Percentiles rank a stretch among this genome's conserved stretches.
phyloP scores from a whole-genome alignment of 2,888 invertebrate species.

The Ophion slaviceki region DNA sequence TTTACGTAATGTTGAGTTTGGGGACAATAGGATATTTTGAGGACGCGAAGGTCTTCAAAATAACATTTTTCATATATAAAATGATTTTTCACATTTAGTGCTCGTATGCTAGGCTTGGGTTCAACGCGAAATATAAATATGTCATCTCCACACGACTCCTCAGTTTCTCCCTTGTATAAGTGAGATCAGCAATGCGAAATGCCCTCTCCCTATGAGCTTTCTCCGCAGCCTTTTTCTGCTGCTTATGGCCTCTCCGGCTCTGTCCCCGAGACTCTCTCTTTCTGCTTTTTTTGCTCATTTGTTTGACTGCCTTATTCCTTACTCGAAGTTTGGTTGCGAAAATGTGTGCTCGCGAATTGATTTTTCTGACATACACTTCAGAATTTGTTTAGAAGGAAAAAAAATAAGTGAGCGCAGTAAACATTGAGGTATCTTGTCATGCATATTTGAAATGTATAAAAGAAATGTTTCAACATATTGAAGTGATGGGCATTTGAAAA shows the following conservation, averaged over 20 bases:
- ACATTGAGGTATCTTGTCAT: too few relatives aligned
- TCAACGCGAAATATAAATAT: constrained; percentile 34
- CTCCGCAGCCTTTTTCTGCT: constrained; percentile 45
- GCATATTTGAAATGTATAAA: too few relatives aligned
- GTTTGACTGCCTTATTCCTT: constrained; percentile 23
- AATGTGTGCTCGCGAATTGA: neutral
- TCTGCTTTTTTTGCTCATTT: constrained; percentile 25
- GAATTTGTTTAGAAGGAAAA: too few relatives aligned
- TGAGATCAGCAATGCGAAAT: constrained; percentile 18
- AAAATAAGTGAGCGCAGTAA: too few relatives aligned
- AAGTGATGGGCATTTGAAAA: too few relatives aligned
- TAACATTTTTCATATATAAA: neutral
- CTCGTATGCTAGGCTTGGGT: constrained; percentile 8
- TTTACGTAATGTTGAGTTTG: neutral
- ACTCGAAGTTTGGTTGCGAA: constrained; percentile 11
- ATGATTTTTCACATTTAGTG: neutral
- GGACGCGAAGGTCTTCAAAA: neutral
- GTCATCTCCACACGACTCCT: constrained; percentile 30
- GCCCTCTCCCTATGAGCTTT: constrained; percentile 59
- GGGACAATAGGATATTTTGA: neutral
- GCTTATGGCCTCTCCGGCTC: constrained; percentile 36
- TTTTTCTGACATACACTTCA: neutral
- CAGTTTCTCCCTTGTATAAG: constrained; percentile 37
- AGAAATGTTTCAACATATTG: too few relatives aligned
- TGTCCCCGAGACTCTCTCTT: constrained; percentile 55